Conservation (phyloP, 2,888 invertebrate species). For the Ariolimax columbianus region DNA sequence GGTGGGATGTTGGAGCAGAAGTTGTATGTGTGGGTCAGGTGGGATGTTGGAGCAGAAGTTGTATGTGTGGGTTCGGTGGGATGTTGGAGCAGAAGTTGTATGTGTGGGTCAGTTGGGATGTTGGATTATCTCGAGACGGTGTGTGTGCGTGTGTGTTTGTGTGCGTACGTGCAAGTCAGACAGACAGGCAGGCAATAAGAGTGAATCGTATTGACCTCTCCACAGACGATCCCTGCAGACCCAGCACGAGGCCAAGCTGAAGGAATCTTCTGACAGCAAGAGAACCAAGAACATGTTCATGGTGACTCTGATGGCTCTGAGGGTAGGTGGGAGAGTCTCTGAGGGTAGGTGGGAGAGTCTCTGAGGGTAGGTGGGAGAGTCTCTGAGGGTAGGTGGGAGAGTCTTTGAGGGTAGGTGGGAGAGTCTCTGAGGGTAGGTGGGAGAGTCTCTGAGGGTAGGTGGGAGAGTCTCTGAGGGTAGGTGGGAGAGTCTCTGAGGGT, state of each 20-base stretch:
- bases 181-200: too few species aligned
- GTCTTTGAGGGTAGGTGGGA: not conserved
- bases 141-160: too few species aligned
- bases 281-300: constrained; percentile 62
- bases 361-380: not conserved
- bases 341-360: not conserved
- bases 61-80: too few species aligned
- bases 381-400: not conserved
- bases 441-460: not conserved
- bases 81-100: too few species aligned
- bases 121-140: too few species aligned
- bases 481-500: not conserved
- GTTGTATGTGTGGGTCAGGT: too few species aligned
- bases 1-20: too few species aligned
- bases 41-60: too few species aligned
- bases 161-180: too few species aligned
- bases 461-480: not conserved
- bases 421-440: not conserved
- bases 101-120: too few species aligned
- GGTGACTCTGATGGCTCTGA: constrained; percentile 68
- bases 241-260: constrained; percentile 76
- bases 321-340: constrained; percentile 58
- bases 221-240: constrained; percentile 75
- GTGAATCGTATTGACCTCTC: too few species aligned
- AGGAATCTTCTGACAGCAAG: constrained; percentile 71